Evolutionary conservation across 2,888 invertebrate species (phyloP).

Genomic region (Cryptocheilus praepositus): DNA sequence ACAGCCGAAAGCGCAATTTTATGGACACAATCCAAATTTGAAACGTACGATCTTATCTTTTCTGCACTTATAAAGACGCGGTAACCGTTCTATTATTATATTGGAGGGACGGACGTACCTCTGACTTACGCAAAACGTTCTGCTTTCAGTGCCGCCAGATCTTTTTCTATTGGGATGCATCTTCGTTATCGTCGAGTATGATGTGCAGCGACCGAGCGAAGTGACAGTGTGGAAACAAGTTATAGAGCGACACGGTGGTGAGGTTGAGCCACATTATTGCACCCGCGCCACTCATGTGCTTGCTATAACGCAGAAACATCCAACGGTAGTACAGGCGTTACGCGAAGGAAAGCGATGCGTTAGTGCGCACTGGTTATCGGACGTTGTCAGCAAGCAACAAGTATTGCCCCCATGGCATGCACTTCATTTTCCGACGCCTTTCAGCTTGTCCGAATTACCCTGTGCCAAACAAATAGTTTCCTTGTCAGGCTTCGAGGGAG

Average conservation of each 20-base stretch:
- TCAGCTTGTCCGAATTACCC: slow-evolving; percentile 82
- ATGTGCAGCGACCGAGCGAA: slow-evolving; percentile 80
- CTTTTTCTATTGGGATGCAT: slow-evolving; percentile 94
- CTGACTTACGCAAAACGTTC: not conserved
- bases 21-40: slow-evolving; percentile 94
- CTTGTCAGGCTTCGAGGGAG: slow-evolving; percentile 92
- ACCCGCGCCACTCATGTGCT: slow-evolving; percentile 93
- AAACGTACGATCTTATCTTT: slow-evolving; percentile 77
- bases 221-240: slow-evolving; percentile 82
- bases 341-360: slow-evolving; percentile 85
- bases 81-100: too few species aligned
- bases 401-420: slow-evolving; percentile 96
- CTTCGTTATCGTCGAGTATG: slow-evolving; percentile 92
- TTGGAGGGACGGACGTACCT: too few species aligned
- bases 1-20: slow-evolving; percentile 85
- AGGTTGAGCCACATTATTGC: slow-evolving; percentile 90
- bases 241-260: slow-evolving; percentile 89
- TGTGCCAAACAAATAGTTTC: slow-evolving; percentile 87
- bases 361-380: slow-evolving; percentile 93
- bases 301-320: slow-evolving; percentile 92
- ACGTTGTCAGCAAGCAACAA: slow-evolving; percentile 89
- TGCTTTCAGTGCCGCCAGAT: slow-evolving; percentile 83
- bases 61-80: slow-evolving; percentile 10
- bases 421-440: slow-evolving; percentile 90
- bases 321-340: slow-evolving; percentile 90